These are phyloP conservation scores for Rhagoletis zephyria DNA, from an alignment of 1,140 invertebrate genomes.

Conservation along the genomic window DNA sequence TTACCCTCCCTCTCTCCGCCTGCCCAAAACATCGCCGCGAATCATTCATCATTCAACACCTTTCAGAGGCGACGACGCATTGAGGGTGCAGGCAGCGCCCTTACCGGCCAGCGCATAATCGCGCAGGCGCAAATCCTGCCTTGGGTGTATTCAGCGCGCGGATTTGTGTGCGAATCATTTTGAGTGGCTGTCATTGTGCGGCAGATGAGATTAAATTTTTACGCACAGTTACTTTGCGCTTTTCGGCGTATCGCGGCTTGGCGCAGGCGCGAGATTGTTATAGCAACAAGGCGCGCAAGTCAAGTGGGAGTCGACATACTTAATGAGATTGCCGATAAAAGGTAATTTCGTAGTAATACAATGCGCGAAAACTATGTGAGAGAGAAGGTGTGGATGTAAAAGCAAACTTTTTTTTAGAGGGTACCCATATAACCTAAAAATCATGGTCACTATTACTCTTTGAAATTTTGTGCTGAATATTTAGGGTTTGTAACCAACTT, in stretches of 20 bases:
- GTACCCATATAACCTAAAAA: too few species aligned
- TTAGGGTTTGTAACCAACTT: too few species aligned
- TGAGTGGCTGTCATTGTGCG: slow-evolving; percentile 39
- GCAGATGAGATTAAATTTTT: slow-evolving; percentile 45
- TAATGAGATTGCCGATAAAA: slow-evolving; percentile 25
- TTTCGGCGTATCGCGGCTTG: not conserved
- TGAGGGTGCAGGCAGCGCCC: slow-evolving; percentile 3
- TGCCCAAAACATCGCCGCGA: not conserved
- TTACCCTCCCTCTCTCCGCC: not conserved
- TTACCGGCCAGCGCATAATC: not conserved
- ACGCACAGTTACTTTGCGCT: not conserved
- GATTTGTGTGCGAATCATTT: slow-evolving; percentile 43
- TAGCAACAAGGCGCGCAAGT: slow-evolving; percentile 31
- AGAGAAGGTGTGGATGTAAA: too few species aligned
- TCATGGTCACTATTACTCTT: too few species aligned
- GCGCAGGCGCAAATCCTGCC: not conserved
- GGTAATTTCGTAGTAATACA: not conserved
- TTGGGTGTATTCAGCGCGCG: not conserved
- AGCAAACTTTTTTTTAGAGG: too few species aligned
- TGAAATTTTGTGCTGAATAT: too few species aligned
- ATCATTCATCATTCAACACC: slow-evolving; percentile 45
- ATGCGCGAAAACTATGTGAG: not conserved
- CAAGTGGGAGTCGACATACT: slow-evolving; percentile 33
- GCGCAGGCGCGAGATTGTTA: slow-evolving; percentile 9
- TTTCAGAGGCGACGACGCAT: not conserved